Percentiles rank a stretch among this genome's conserved stretches.
Evolutionary conservation across 2,113 vertebrate genomes (phyloP).

Genomic region (Eurypyga helias): DNA sequence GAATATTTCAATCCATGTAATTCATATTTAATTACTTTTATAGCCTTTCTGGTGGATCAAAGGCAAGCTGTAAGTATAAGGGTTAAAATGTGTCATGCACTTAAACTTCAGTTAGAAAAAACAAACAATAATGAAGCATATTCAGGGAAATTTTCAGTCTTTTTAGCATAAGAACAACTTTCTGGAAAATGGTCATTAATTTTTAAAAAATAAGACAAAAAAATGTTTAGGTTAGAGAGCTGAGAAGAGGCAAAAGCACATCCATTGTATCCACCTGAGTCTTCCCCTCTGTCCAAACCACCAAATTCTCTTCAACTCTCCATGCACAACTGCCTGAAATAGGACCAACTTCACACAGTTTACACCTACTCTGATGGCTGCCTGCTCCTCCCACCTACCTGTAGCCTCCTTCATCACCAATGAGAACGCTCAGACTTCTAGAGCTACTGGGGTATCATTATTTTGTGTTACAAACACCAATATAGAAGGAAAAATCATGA

Average conservation of each 20-base stretch:
- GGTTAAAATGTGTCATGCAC: not conserved
- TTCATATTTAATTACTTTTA: not conserved
- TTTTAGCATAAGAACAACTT: not conserved
- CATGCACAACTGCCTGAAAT: not conserved
- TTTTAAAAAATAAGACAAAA: not conserved
- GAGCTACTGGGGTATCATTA: not conserved
- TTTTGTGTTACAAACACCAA: not conserved
- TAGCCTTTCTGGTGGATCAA: not conserved
- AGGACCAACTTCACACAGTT: fast-evolving
- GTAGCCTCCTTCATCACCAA: fast-evolving
- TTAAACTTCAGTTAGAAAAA: not conserved
- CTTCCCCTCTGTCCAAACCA: not conserved
- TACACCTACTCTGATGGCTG: not conserved
- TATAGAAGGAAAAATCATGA: not conserved
- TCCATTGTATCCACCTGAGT: fast-evolving
- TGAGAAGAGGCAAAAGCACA: not conserved
- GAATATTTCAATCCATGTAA: not conserved
- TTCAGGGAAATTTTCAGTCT: not conserved
- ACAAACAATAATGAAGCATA: fast-evolving
- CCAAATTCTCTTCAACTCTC: not conserved
- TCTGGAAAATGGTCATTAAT: not conserved
- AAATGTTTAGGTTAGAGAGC: not conserved
- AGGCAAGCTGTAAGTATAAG: not conserved
- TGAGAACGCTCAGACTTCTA: not conserved
- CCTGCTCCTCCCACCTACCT: not conserved